Evolutionary conservation across 2,113 vertebrate genomes (phyloP), one percentile per base, ranked within the genome.

Genomic region (Sclerurus mexicanus): DNA sequence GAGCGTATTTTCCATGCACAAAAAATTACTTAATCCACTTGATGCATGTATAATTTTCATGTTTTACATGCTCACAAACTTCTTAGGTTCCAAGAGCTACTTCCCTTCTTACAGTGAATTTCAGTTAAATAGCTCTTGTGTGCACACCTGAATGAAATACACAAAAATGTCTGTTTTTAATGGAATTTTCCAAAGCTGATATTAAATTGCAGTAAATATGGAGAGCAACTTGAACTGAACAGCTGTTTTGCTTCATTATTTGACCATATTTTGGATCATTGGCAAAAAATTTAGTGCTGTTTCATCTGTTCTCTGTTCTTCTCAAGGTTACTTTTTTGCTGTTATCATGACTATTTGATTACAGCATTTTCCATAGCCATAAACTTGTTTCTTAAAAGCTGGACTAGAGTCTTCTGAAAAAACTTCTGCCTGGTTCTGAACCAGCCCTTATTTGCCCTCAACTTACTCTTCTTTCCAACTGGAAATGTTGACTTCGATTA

Each of bases 291-390:
- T 71, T 76, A 47, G 69, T 55, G 42, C 52, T 78, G 50, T 90
- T 95, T 92, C 56, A 84, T 86, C 50, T 0, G 0, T 8, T 39
- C 14, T 89, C 76, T 84, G 35, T 89, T 93, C 79, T 90, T 90
- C 35, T 90, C 80, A 88, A 95, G 86, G 90, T 92, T 93, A 24
- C 46, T 81, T 81, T 86, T 63, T 88, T 86, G 39, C 76, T 86
- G 9, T 81, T 77, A 66, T 58, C 17, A 5, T 67, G 55, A 50
- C 49, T 58, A 80, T 79, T 71, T 92, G 88, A 86, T 95, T 39
- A 63, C 63, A 88, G 50, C 31, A 37, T 42, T 90, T 93, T 59
- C 33, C 27, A 9, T 58, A 60, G 30, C 25, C 23, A 25, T 73
- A 42, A 85, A 77, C 39, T 58, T 83, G 31, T 60, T 90, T 83